A percentile compares a stretch with the other conserved stretches of the same genome.
Evolutionary conservation across 2,113 vertebrate species (phyloP).

Genomic region (Urocynchramus pylzowi): DNA sequence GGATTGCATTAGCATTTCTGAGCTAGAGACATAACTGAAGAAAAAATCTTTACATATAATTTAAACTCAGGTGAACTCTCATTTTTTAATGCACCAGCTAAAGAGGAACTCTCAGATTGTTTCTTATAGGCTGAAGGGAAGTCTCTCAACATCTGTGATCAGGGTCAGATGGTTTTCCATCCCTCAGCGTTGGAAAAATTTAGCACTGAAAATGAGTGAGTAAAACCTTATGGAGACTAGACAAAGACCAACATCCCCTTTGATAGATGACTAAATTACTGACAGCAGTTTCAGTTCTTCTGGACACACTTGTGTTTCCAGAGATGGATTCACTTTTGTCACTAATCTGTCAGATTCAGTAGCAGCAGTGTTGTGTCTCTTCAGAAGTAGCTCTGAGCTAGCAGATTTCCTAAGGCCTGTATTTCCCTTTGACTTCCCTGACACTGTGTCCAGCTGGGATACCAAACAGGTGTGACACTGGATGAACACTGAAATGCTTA

Average conservation of each 20-base stretch:
- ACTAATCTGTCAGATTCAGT: not conserved
- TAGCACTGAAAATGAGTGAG: not conserved
- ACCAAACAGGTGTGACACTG: not conserved
- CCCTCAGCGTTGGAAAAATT: not conserved
- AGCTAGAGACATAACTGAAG: not conserved
- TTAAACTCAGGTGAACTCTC: not conserved
- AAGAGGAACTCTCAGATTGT: not conserved
- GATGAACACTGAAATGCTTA: not conserved
- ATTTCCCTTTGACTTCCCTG: not conserved
- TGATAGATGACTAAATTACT: not conserved
- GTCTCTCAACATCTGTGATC: not conserved
- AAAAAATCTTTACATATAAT: not conserved
- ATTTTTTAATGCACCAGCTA: not conserved
- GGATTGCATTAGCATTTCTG: not conserved
- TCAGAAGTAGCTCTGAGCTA: not conserved
- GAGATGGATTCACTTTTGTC: not conserved
- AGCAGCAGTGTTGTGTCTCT: not conserved
- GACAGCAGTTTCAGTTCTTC: not conserved
- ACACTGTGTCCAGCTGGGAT: not conserved
- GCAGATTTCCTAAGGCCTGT: not conserved
- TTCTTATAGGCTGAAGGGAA: not conserved
- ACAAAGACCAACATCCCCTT: not conserved
- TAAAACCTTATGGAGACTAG: not conserved
- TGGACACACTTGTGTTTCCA: not conserved
- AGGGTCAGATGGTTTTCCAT: not conserved